These are phyloP conservation scores for Heliconius hortense DNA, from an alignment of 2,888 invertebrate genomes.

Conservation along the genomic window DNA sequence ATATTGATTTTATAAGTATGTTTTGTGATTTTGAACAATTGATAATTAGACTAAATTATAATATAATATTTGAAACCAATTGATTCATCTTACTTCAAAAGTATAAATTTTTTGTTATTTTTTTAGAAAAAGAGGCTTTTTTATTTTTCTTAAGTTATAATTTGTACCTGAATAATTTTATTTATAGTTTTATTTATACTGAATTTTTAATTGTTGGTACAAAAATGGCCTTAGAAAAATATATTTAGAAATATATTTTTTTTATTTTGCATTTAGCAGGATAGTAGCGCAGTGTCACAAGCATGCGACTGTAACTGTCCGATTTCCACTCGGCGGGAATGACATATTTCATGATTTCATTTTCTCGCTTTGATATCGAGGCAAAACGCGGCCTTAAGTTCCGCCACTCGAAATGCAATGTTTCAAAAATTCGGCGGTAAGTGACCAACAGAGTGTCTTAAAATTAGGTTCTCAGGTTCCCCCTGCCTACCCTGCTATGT, in stretches of 20 bases:
- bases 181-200: constrained; percentile 7
- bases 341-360: too few species aligned
- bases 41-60: background rate
- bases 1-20: background rate
- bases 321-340: too few species aligned
- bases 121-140: background rate
- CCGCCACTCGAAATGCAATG: too few species aligned
- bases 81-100: constrained; percentile 9
- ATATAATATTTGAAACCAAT: background rate
- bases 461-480: background rate
- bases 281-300: too few species aligned
- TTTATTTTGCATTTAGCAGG: too few species aligned
- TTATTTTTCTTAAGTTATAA: constrained; percentile 3
- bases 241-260: background rate
- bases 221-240: background rate
- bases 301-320: too few species aligned
- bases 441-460: background rate
- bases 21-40: background rate
- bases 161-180: constrained; percentile 20
- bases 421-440: too few species aligned
- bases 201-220: constrained; percentile 11
- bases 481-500: too few species aligned
- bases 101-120: background rate
- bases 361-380: too few species aligned
- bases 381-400: too few species aligned